Evolutionary conservation across 2,113 vertebrate species (phyloP).

Genomic region (Megaleporinus macrocephalus): DNA sequence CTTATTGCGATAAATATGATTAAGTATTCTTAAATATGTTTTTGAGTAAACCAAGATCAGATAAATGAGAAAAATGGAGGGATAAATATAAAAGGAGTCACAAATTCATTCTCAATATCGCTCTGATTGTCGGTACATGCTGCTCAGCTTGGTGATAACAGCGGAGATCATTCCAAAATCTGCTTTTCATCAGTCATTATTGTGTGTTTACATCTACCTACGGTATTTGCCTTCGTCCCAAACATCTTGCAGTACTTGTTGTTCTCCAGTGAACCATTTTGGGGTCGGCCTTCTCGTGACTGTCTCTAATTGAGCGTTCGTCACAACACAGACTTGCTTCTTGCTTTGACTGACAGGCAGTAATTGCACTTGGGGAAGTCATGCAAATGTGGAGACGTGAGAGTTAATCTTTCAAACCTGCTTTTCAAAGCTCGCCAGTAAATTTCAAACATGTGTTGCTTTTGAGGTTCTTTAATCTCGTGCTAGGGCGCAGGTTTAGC

Average conservation of each 20-base stretch:
- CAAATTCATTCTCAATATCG: no score
- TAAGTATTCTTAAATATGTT: no score
- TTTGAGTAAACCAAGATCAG: no score
- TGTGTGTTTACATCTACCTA: neutral
- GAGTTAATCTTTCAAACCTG: neutral
- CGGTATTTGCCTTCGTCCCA: neutral
- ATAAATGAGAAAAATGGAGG: no score
- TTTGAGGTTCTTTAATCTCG: slow-evolving; percentile 10
- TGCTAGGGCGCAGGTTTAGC: neutral
- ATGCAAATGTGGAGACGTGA: neutral
- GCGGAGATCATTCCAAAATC: no score
- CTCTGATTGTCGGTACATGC: no score
- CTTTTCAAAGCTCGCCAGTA: neutral
- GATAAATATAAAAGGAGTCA: no score
- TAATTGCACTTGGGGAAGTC: neutral
- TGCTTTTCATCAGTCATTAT: neutral
- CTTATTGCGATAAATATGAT: no score
- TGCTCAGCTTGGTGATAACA: no score
- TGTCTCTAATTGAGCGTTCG: neutral
- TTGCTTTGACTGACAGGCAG: neutral
- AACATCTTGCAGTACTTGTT: neutral
- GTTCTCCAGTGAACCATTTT: neutral
- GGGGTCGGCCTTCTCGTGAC: no score
- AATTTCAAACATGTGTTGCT: neutral
- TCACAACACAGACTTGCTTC: neutral